Conservation (phyloP, 2,113 vertebrate species). For the Rhodinocichla rosea region DNA sequence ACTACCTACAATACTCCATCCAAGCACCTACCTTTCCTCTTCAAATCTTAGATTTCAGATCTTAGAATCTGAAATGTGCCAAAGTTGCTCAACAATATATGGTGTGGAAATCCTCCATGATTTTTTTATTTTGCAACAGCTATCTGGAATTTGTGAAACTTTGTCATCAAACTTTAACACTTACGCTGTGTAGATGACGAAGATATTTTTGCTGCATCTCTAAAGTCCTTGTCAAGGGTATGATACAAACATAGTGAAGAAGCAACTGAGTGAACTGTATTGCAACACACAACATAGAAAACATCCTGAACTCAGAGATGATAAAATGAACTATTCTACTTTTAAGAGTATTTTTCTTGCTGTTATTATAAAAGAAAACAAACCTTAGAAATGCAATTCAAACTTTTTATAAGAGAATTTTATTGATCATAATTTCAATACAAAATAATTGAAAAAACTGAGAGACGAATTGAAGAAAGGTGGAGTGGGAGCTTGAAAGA, state of each 20-base stretch:
- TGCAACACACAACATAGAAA: background rate
- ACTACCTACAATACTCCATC: background rate
- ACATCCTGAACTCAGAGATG: background rate
- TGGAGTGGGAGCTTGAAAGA: background rate
- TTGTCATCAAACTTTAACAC: background rate
- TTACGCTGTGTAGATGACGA: background rate
- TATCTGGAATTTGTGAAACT: background rate
- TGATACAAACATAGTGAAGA: background rate
- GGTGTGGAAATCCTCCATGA: background rate
- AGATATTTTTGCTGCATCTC: background rate
- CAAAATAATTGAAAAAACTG: background rate
- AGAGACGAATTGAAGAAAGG: background rate
- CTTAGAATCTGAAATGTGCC: background rate
- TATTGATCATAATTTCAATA: conserved; percentile 12
- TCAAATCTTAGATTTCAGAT: background rate
- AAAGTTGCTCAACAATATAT: background rate
- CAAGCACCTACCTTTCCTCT: background rate
- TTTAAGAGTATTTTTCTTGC: background rate
- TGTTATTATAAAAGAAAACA: background rate
- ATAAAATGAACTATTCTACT: background rate
- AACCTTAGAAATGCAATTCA: background rate
- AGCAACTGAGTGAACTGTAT: background rate
- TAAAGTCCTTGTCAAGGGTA: background rate
- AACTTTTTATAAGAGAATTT: background rate
- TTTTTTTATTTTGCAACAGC: background rate